Base-by-base conservation (phyloP, 2,113 vertebrate genomes). In the Rostratula benghalensis region DNA sequence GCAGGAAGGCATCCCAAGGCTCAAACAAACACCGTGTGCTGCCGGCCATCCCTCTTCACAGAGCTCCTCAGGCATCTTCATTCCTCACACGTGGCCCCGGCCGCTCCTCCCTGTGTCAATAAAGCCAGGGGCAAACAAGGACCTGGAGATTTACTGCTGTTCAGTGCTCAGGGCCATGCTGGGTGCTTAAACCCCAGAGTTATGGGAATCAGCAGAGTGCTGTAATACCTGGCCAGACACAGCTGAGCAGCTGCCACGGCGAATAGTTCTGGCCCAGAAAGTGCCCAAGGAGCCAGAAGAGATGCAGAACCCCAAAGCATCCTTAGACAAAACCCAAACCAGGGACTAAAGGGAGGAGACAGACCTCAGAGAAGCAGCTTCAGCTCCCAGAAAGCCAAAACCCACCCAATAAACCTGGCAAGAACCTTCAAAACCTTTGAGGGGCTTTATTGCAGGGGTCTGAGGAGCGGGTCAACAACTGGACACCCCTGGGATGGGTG, bases 21-120 rank as follows among this genome's bases (percentile, higher is more conserved):
- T 21, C 39, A 18, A 2, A 30, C 30, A 3, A 31, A 15, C 18
- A 33, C 7, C 1, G 0, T 1, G 41, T 16, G 35, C 45, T 45
- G 27, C 17, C 3, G 14, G 56, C 33, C 13, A 22, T 4, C 13
- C 45, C 71, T 17, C 41, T 7, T 33, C 51, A 9, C 22, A 3
- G 22, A 60, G 35, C 76, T 77, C 81, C 59, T 81, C 53, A 3
- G 31, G 2, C n/a, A 35, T 45, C 31, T 30, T 43, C 59, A 57
- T 78, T 61, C 84, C 68, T 56, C 2, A 0, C 28, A 57, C 18
- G 3, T 4, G 8, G 51, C 17, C 20, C 45, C 0, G 0, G 48
- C 33, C 3, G 1, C 3, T 61, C 50, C 54, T 50, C 67, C 0
- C 0, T 31, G 65, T 76, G 51, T 5, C 78, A 35, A 3, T 4